Conservation (phyloP, 2,113 vertebrate genomes). For the Cryptomyrus ogoouensis region DNA sequence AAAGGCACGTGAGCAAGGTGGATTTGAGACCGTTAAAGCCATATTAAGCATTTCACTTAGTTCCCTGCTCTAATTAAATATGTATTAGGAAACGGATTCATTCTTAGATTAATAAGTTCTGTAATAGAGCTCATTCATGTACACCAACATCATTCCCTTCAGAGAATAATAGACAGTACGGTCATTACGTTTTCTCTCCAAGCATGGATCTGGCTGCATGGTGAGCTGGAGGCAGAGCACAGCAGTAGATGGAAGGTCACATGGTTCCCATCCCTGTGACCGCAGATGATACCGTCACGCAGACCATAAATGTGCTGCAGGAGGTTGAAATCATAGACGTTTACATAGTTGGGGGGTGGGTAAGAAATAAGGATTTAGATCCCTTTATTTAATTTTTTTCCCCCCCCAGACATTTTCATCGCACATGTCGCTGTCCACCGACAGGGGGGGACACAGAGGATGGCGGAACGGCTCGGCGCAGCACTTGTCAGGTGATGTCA, state of each 20-base stretch:
- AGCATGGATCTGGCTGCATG: not conserved
- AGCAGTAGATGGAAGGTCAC: not conserved
- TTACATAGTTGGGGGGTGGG: not conserved
- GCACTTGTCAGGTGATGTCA: slow-evolving; percentile 66
- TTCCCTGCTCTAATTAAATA: slow-evolving; percentile 45
- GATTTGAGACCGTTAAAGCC: slow-evolving; percentile 33
- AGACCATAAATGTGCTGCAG: not conserved
- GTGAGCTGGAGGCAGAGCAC: not conserved
- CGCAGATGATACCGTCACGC: not conserved
- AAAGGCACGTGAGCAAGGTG: not conserved
- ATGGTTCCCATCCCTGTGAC: not conserved
- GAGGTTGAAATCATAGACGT: not conserved
- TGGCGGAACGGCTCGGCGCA: slow-evolving; percentile 54
- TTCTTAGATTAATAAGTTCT: slow-evolving; percentile 42
- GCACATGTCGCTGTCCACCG: not conserved
- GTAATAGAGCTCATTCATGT: slow-evolving; percentile 48
- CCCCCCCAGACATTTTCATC: not conserved
- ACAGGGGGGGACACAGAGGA: not conserved
- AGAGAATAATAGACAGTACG: slow-evolving; percentile 29
- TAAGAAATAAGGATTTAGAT: not conserved
- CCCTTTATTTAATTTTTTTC: not conserved
- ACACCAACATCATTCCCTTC: slow-evolving; percentile 42
- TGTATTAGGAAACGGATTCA: slow-evolving; percentile 53
- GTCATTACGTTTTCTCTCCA: not conserved
- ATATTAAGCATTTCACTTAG: slow-evolving; percentile 42